A percentile compares a stretch with the other conserved stretches of the same genome.
Conservation (phyloP, 2,113 vertebrate genomes). For the Emydocephalus ijimae region DNA sequence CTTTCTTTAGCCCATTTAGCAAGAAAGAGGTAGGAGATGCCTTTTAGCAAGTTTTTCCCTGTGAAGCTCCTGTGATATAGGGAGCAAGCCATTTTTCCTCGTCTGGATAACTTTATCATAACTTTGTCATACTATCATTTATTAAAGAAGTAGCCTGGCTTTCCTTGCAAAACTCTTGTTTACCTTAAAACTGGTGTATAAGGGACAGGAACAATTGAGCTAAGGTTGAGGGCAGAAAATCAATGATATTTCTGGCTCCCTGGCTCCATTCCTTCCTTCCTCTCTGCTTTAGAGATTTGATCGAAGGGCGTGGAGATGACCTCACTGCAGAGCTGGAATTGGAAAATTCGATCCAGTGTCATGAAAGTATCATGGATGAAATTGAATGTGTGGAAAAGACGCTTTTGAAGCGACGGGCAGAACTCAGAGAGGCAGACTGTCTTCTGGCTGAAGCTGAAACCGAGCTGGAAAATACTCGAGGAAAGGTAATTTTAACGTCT, state of each 20-base stretch:
- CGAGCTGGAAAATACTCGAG: slow-evolving; percentile 68
- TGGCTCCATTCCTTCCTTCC: not conserved
- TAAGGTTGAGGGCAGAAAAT: not conserved
- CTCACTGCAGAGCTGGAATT: slow-evolving; percentile 68
- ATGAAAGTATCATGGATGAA: slow-evolving; percentile 69
- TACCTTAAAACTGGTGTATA: not conserved
- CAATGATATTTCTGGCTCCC: not conserved
- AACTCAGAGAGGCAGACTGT: slow-evolving; percentile 82
- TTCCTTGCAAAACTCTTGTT: not conserved
- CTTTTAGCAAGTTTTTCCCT: not conserved
- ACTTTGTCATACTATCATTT: not conserved
- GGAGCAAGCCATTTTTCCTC: not conserved
- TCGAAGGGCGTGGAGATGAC: slow-evolving; percentile 58
- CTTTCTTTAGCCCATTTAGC: not conserved
- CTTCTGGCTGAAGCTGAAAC: slow-evolving; percentile 79
- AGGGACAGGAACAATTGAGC: not conserved
- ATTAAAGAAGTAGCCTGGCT: not conserved
- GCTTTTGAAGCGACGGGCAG: slow-evolving; percentile 77
- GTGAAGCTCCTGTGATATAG: not conserved
- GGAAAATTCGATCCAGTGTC: slow-evolving; percentile 67
- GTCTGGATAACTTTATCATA: not conserved
- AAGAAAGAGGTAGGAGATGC: not conserved
- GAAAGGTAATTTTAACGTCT: slow-evolving; percentile 66
- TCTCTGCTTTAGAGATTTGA: slow-evolving; percentile 61
- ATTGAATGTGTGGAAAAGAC: slow-evolving; percentile 80